A percentile compares a stretch with the other conserved stretches of the same genome.
Conservation (phyloP, 2,888 invertebrate genomes). For the Spilosoma lubricipeda region DNA sequence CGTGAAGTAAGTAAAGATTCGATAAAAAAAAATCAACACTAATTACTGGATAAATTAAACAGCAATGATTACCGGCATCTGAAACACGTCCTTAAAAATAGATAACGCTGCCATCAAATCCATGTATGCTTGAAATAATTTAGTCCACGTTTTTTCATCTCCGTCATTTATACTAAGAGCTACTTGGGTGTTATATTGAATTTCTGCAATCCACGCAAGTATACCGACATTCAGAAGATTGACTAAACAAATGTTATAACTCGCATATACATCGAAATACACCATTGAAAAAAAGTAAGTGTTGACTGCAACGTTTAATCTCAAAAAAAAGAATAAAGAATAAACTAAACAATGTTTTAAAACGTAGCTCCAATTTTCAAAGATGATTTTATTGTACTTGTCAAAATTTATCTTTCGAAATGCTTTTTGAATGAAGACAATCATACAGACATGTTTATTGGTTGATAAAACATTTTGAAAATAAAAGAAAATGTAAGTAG, state of each 20-base stretch:
- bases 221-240: slow-evolving; percentile 2
- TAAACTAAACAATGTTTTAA: not conserved
- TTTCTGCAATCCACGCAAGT: slow-evolving; percentile 10
- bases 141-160: not conserved
- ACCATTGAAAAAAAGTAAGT: slow-evolving; percentile 12
- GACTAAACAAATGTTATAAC: slow-evolving; percentile 1
- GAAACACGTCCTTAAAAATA: slow-evolving; percentile 4
- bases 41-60: not conserved
- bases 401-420: slow-evolving; percentile 13
- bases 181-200: slow-evolving; percentile 3
- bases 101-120: slow-evolving; percentile 10
- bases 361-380: slow-evolving; percentile 6
- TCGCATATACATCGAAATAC: slow-evolving; percentile 11
- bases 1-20: not conserved
- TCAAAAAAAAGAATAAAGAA: not conserved
- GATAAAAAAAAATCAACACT: not conserved
- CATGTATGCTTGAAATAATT: slow-evolving; percentile 7
- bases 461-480: no score
- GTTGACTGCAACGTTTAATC: not conserved
- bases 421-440: slow-evolving; percentile 21
- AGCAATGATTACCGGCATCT: slow-evolving; percentile 4
- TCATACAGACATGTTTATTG: slow-evolving; percentile 16
- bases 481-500: slow-evolving; percentile 1
- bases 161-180: not conserved
- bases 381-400: not conserved